These are phyloP conservation scores for Onychorhynchus coronatus DNA, from an alignment of 2,113 vertebrate genomes.

Conservation along the genomic window DNA sequence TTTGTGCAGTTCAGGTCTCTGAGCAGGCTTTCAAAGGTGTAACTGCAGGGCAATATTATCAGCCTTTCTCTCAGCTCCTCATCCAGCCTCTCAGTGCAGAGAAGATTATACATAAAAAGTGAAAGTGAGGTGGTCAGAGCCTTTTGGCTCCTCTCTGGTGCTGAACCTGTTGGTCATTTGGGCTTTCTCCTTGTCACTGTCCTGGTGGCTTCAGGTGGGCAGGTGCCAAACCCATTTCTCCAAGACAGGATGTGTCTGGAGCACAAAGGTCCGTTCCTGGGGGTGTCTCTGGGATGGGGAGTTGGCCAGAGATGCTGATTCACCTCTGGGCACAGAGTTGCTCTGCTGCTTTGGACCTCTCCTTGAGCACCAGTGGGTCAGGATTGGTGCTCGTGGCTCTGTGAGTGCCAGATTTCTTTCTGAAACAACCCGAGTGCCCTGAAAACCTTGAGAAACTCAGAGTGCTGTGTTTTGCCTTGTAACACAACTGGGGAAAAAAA, in stretches of 20 bases:
- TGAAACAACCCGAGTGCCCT: not conserved
- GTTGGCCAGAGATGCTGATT: not conserved
- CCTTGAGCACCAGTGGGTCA: accelerated
- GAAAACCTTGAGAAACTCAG: not conserved
- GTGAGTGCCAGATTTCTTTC: not conserved
- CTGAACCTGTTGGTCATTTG: not conserved
- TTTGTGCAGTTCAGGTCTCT: constrained; percentile 46
- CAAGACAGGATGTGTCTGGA: not conserved
- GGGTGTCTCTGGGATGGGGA: too few relatives aligned
- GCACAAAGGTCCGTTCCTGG: not conserved
- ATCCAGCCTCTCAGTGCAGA: not conserved
- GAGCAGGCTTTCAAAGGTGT: constrained; percentile 28
- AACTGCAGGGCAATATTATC: not conserved
- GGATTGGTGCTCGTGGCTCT: not conserved
- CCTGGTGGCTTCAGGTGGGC: not conserved
- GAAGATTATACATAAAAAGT: not conserved
- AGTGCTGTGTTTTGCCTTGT: not conserved
- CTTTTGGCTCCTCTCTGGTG: not conserved
- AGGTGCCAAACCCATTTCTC: accelerated
- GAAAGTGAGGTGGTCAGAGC: accelerated
- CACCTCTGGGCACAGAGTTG: accelerated
- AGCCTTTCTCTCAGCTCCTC: not conserved
- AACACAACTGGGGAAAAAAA: not conserved
- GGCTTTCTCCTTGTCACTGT: accelerated
- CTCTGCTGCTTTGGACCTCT: not conserved